A percentile compares a stretch with the other conserved stretches of the same genome.
Conservation (phyloP, 2,113 vertebrate genomes). For the Scalopus aquaticus region DNA sequence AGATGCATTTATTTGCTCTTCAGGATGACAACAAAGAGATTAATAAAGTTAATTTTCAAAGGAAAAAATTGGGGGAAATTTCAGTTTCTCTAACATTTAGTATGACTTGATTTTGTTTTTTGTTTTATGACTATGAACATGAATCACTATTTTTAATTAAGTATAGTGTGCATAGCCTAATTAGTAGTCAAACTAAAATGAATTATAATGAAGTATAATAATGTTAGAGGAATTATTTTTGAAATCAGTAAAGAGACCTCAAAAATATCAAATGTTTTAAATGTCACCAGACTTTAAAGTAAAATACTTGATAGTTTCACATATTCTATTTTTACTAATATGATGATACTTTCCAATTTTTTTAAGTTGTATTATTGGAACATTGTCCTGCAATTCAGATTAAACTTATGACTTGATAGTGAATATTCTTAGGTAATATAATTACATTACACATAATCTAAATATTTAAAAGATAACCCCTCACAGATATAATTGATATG, state of each 20-base stretch:
- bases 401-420: neutral
- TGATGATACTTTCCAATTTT: neutral
- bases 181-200: neutral
- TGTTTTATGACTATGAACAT: neutral
- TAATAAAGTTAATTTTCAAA: neutral
- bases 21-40: neutral
- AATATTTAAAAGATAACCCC: neutral
- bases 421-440: neutral
- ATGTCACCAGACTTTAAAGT: neutral
- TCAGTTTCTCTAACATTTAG: neutral
- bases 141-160: neutral
- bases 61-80: neutral
- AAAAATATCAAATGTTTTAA: conserved; percentile 9
- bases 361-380: neutral
- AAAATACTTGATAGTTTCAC: neutral
- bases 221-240: neutral
- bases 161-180: neutral
- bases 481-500: neutral
- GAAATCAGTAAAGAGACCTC: neutral
- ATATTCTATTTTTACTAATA: neutral
- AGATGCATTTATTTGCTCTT: neutral
- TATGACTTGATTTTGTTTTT: neutral
- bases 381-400: neutral
- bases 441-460: neutral
- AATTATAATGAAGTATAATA: neutral